phyloP scores from a whole-genome alignment of 2,113 vertebrate genomes.

The Dryoscopus gambensis region DNA sequence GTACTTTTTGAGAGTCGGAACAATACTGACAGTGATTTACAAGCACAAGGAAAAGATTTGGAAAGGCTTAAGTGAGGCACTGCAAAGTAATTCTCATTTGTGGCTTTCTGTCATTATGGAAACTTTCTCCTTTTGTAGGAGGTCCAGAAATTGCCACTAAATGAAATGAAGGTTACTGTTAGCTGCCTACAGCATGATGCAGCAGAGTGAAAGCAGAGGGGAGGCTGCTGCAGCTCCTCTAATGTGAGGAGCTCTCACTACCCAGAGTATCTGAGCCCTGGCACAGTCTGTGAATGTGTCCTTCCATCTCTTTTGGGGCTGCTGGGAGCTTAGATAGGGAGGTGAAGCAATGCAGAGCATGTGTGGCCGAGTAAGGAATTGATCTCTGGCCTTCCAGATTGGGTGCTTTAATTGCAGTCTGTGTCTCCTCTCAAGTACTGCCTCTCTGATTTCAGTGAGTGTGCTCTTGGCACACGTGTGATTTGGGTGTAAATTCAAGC shows the following conservation, averaged over 20 bases:
- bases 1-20: not conserved
- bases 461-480: not conserved
- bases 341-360: not conserved
- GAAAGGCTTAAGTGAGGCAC: not conserved
- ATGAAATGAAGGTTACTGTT: not conserved
- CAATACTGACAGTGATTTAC: not conserved
- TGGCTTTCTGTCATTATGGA: not conserved
- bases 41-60: not conserved
- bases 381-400: not conserved
- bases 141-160: not conserved
- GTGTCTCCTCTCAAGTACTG: not conserved
- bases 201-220: not conserved
- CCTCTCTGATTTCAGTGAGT: not conserved
- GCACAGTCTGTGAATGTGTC: not conserved
- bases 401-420: not conserved
- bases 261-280: not conserved
- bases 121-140: not conserved
- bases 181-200: not conserved
- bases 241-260: not conserved
- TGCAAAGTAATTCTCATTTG: not conserved
- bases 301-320: not conserved
- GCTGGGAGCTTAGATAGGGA: not conserved
- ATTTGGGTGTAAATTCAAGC: not conserved
- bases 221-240: not conserved
- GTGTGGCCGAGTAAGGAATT: not conserved